Evolutionary conservation across 2,113 vertebrate genomes (phyloP).

Genomic region (Chitala chitala): DNA sequence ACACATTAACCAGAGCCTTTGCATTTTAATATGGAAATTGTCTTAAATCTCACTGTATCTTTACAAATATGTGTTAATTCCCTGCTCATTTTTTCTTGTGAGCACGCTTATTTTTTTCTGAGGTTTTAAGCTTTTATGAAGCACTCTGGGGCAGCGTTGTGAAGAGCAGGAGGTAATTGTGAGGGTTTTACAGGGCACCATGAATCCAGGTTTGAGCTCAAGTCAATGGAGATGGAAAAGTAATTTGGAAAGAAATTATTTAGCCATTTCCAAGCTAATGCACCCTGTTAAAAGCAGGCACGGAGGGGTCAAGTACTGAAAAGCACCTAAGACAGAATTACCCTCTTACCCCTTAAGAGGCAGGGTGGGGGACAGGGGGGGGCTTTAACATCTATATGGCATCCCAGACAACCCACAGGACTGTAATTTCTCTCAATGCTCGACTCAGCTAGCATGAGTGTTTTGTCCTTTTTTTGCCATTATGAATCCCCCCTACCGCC

Average conservation of each 20-base stretch:
- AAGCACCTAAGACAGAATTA: constrained; percentile 18
- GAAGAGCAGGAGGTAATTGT: neutral
- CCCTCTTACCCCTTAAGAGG: constrained; percentile 24
- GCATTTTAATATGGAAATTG: constrained; percentile 1
- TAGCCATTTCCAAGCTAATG: constrained; percentile 28
- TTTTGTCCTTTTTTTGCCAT: constrained; percentile 16
- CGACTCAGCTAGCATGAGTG: neutral
- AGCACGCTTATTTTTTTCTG: neutral
- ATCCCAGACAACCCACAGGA: neutral
- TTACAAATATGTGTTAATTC: neutral
- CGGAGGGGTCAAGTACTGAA: constrained; percentile 24
- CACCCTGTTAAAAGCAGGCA: constrained; percentile 25
- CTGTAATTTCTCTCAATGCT: constrained; percentile 12
- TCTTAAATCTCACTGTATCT: constrained; percentile 13
- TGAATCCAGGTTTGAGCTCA: constrained; percentile 19
- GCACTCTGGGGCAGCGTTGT: neutral
- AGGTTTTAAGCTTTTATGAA: neutral
- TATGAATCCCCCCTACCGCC: too few relatives aligned
- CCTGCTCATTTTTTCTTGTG: constrained; percentile 9
- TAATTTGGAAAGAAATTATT: constrained; percentile 30
- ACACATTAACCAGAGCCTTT: neutral
- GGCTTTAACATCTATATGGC: constrained; percentile 8
- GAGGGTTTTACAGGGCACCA: constrained; percentile 2
- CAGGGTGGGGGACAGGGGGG: neutral
- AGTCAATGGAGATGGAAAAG: constrained; percentile 27